These are phyloP conservation scores for Capreolus pygargus DNA, from an alignment of 2,113 vertebrate species.

Conservation along the genomic window DNA sequence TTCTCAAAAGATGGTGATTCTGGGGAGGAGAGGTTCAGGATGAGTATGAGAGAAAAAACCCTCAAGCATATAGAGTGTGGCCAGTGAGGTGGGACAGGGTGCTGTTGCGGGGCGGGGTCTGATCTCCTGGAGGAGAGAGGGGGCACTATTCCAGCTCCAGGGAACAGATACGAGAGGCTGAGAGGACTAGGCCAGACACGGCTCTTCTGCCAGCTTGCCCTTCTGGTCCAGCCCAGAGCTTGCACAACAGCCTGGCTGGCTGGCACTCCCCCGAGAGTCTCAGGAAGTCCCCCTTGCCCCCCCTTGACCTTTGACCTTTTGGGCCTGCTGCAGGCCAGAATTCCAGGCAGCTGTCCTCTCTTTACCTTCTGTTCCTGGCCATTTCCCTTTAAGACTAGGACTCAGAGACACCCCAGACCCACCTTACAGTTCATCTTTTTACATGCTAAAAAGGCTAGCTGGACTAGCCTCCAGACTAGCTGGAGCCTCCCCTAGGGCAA, in stretches of 20 bases:
- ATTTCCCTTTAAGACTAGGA: constrained; percentile 16
- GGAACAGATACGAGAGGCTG: background rate
- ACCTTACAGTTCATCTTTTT: background rate
- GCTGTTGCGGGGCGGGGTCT: background rate
- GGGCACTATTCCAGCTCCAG: background rate
- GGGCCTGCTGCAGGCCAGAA: background rate
- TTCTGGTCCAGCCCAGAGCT: constrained; percentile 23
- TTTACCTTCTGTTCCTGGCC: constrained; percentile 44
- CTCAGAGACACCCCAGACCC: background rate
- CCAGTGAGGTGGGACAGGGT: background rate
- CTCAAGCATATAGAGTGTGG: background rate
- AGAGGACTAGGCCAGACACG: background rate
- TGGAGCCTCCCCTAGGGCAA: background rate
- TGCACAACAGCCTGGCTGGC: constrained; percentile 57
- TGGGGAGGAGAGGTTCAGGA: background rate
- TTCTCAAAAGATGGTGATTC: background rate
- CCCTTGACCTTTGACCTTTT: constrained; percentile 52
- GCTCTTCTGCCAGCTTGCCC: constrained; percentile 30
- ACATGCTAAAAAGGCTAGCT: too few relatives aligned
- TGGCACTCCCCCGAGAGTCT: constrained; percentile 65
- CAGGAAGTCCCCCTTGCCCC: constrained; percentile 69
- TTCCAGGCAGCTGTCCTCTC: constrained; percentile 55
- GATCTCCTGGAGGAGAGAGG: background rate
- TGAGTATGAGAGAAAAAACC: background rate
- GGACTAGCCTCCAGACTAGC: too few relatives aligned